phyloP scores from a whole-genome alignment of 2,797 vertebrate genomes.

The Gambelia wislizenii region DNA sequence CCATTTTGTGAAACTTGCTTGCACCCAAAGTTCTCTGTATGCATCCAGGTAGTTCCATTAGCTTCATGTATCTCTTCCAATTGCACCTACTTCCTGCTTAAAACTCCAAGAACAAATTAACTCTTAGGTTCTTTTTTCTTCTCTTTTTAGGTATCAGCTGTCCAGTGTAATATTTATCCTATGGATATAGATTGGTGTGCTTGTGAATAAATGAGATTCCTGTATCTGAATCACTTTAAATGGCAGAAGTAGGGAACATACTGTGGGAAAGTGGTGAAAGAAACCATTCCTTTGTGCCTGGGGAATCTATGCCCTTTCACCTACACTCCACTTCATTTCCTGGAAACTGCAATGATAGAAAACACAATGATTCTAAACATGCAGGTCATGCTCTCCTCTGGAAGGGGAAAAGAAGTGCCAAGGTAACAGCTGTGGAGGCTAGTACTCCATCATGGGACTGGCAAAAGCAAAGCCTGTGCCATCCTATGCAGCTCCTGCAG shows the following conservation, averaged over 20 bases:
- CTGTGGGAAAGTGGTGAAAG: background rate
- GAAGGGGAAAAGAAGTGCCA: too few species aligned
- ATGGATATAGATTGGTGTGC: background rate
- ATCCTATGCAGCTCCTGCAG: too few species aligned
- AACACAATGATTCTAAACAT: background rate
- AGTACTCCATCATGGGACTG: too few species aligned
- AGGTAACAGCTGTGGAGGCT: background rate
- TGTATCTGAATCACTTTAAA: background rate
- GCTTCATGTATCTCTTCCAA: background rate
- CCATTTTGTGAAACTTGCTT: too few species aligned
- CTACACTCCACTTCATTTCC: background rate
- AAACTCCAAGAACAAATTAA: background rate
- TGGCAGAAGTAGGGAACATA: background rate
- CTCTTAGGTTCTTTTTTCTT: too few species aligned
- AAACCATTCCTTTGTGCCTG: background rate
- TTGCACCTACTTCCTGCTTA: background rate
- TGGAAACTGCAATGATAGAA: background rate
- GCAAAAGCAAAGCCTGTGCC: too few species aligned
- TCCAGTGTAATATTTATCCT: too few species aligned
- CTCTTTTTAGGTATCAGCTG: too few species aligned
- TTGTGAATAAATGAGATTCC: background rate
- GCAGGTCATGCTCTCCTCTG: background rate
- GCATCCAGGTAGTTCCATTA: too few species aligned
- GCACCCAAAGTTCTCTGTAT: too few species aligned
- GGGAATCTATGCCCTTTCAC: background rate